These are phyloP conservation scores for Ammodytes dubius DNA, from an alignment of 2,113 vertebrate genomes.

Conservation along the genomic window DNA sequence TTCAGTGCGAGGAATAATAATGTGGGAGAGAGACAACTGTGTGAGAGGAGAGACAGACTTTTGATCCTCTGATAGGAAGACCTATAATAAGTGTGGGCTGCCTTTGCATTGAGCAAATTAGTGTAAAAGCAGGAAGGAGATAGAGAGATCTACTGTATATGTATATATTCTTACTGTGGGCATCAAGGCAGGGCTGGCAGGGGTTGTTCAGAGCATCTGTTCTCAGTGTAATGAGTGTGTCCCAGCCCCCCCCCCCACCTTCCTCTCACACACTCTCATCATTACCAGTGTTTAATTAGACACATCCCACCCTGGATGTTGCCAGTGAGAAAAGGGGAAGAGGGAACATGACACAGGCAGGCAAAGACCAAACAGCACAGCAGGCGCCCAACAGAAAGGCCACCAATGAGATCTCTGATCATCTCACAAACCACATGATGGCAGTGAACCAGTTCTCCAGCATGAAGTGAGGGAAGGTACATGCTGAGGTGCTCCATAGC, in stretches of 20 bases:
- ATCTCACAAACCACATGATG: constrained; percentile 39
- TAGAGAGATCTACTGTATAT: constrained; percentile 39
- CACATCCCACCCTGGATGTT: constrained; percentile 68
- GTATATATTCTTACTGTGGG: constrained; percentile 65
- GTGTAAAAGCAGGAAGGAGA: constrained; percentile 33
- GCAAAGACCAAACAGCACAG: constrained; percentile 23
- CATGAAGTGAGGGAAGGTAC: not conserved
- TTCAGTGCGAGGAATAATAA: constrained; percentile 47
- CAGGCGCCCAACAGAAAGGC: not conserved
- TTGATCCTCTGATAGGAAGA: constrained; percentile 26
- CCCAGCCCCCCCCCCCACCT: constrained; percentile 21
- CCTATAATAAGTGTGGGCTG: constrained; percentile 50
- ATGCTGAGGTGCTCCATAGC: not conserved
- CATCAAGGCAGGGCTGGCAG: constrained; percentile 67
- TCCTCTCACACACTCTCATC: constrained; percentile 69
- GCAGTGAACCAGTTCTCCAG: constrained; percentile 28
- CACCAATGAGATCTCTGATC: not conserved
- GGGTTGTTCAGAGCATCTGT: constrained; percentile 80
- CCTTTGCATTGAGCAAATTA: constrained; percentile 25
- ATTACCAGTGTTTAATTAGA: constrained; percentile 83
- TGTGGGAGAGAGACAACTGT: constrained; percentile 11
- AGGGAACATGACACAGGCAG: constrained; percentile 5
- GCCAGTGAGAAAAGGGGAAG: constrained; percentile 38
- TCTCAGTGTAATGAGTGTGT: constrained; percentile 71
- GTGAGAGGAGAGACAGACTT: constrained; percentile 18